Base-by-base conservation (phyloP, 64 coral and sea anemone species). In the Montipora cactus region DNA sequence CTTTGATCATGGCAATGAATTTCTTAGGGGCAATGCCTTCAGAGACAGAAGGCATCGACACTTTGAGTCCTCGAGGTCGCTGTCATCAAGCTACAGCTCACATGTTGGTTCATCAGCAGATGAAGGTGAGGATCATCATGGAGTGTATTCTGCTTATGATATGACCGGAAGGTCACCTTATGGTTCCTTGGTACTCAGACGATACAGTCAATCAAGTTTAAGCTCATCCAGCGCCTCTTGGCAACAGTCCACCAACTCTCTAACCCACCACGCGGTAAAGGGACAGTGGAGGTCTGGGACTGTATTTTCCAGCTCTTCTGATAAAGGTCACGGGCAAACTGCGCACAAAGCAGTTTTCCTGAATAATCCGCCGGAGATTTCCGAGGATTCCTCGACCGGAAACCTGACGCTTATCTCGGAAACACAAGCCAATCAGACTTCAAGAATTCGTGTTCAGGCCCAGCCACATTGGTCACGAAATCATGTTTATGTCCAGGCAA, bases 181-280 rank as follows among this genome's bases (percentile, higher is more conserved):
- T 19, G 93, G 82, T 15, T 81, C 89, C 7, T 20, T 86, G 5
- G 78, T 80, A 28, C 72, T 85, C 13, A 86, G 93, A 14, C 89
- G 79, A 13, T 92, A 89, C 67, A 98, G 96, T 81, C 96, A 98
- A 85, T 98, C 96, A 95, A 98, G 96, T 95, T 93, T 98, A 22
- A 98, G 96, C 66, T 98, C 96, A 6, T 98, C 96, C 47, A 98
- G 88, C 74, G 84, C 96, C 10, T 98, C 96, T n/a, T 98, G 93
- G 93, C 93, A 93, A 93, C 95, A 98, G 19, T 92, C 91, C 25
- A 80, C 81, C 25, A 83, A 77, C 48, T 94, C 95, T 2, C 68
- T 93, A 28, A 87, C 84, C 5, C 74, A 92, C 59, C 92, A 95
- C 61, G 91, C 88, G 22, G 84, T 94, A 4, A 95, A 52, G 47